Evolutionary conservation across 1,140 invertebrate genomes (phyloP), one percentile per base, ranked within the genome.

Genomic region (Pissodes strobi): DNA sequence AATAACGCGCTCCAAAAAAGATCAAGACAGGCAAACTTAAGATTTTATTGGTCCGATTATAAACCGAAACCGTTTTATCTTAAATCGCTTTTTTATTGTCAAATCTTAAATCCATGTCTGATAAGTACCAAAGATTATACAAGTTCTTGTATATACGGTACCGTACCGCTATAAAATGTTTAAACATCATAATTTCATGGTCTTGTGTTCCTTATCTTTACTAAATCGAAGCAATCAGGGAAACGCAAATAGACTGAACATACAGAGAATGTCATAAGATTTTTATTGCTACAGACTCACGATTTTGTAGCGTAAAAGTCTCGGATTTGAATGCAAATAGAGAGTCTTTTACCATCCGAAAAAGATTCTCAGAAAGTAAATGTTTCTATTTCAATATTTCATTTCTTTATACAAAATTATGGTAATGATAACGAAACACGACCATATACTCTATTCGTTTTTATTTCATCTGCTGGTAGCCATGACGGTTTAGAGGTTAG

Each of bases 151-250:
- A 48, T 25, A 10, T 37, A 23, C 39, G 22, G 53, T 57, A 43
- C 19, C 18, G 45, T 59, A 48, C 56, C 30, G 45, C 56, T 59
- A 59, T 59, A 59, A 59, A 59, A 59, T 37, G 56, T 59, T 48
- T 59, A 59, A 59, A 59, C 41, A 59, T 59, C 41, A 59, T 59
- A 59, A 59, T 59, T 27, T 59, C 56, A 37, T 38, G 56, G 30
- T 59, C 27, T 22, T 37, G 25, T 46, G 2, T 18, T 30, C 22
- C n/a, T 25, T 59, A 38, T 59, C 18, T 19, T 59, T 30, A 13
- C 43, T 59, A 48, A 59, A 59, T 59, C 56, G 56, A 59, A 59
- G 30, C 56, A 59, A 59, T 59, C 56, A 59, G 8, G 45, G 45
- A 30, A 59, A 59, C 56, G 43, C 56, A 59, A 59, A 59, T 59